A percentile compares a stretch with the other conserved stretches of the same genome.
phyloP scores from a whole-genome alignment of 2,888 invertebrate species.

The Eremobia ochroleuca region DNA sequence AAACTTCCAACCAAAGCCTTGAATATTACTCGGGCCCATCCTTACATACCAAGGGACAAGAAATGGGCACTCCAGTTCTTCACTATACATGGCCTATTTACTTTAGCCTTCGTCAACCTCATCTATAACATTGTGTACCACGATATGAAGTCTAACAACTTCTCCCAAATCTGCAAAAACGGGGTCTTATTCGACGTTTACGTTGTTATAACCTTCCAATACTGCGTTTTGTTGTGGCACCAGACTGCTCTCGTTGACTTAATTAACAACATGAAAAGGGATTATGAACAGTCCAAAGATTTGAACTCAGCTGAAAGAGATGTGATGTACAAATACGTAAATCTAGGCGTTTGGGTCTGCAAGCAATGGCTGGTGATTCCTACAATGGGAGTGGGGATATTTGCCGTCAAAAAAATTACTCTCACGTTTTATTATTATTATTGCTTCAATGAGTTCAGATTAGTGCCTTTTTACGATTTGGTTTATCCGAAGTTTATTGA shows the following conservation, averaged over 20 bases:
- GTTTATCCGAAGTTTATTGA: conserved; percentile 71
- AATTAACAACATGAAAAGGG: conserved; percentile 70
- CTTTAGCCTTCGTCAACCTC: conserved; percentile 16
- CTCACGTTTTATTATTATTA: conserved; percentile 66
- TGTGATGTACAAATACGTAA: conserved; percentile 66
- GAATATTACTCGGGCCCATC: conserved; percentile 57
- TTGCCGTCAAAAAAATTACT: conserved; percentile 62
- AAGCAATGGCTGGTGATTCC: conserved; percentile 70
- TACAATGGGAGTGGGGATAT: neutral
- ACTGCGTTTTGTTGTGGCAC: conserved; percentile 64
- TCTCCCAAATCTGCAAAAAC: conserved; percentile 64
- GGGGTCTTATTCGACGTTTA: conserved; percentile 48
- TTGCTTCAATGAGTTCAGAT: conserved; percentile 61
- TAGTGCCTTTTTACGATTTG: conserved; percentile 69
- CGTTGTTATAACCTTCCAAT: conserved; percentile 38
- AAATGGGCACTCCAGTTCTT: conserved; percentile 62
- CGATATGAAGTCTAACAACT: conserved; percentile 58
- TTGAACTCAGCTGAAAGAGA: conserved; percentile 64
- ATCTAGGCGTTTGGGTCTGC: conserved; percentile 65
- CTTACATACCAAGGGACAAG: conserved; percentile 48
- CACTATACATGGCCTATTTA: conserved; percentile 35
- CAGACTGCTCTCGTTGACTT: conserved; percentile 63
- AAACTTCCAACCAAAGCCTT: conserved; percentile 47
- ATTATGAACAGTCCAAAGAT: conserved; percentile 64
- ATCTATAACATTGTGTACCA: conserved; percentile 58